Conservation (phyloP, 2,797 vertebrate species). For the Heteromormyrus szaboi region DNA sequence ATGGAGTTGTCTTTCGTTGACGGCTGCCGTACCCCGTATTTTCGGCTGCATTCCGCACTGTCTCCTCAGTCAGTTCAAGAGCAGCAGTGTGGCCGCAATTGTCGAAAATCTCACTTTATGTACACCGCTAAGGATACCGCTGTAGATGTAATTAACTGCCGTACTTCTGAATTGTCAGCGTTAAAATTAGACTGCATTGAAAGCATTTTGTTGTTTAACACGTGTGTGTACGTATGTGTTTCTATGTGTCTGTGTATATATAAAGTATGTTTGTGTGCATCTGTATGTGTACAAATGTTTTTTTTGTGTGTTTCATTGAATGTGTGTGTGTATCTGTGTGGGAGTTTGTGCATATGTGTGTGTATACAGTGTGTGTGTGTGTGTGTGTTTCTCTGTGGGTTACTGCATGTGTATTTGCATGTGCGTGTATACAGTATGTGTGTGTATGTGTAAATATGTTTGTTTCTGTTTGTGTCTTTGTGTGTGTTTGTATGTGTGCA, state of each 20-base stretch:
- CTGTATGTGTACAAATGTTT: neutral
- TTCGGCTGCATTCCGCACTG: neutral
- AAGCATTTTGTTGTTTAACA: neutral
- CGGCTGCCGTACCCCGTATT: constrained; percentile 8
- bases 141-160: neutral
- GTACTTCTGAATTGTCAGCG: neutral
- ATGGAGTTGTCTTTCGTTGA: constrained; percentile 14
- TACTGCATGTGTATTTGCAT: neutral
- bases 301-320: neutral
- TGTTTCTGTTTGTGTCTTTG: neutral
- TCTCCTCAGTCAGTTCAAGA: constrained; percentile 6
- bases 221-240: neutral
- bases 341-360: neutral
- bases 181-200: neutral
- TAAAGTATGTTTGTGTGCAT: constrained; percentile 46
- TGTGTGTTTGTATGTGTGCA: neutral
- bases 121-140: neutral
- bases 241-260: neutral
- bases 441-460: neutral
- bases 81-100: neutral
- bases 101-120: neutral
- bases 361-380: neutral
- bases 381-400: neutral
- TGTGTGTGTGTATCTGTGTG: neutral
- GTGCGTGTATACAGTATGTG: neutral